Base-by-base conservation (phyloP, 2,888 invertebrate genomes). In the Mylabris sibirica region DNA sequence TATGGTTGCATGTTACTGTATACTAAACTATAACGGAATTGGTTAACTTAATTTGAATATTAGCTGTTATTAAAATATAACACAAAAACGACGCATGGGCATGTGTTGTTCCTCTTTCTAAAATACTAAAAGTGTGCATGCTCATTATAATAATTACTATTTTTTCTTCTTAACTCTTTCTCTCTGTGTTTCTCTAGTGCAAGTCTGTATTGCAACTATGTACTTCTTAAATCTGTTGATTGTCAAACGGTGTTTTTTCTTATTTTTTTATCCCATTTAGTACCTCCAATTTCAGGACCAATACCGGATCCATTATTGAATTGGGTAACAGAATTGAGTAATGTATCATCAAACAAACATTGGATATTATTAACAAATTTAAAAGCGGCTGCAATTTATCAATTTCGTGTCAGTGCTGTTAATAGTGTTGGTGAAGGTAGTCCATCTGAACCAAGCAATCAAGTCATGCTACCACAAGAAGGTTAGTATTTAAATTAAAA, bases 351-450 rank as follows among this genome's bases (percentile, higher is more conserved):
- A 3, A 88, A 88, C 64, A 91, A 91, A 75, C 90, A 94, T 61
- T 95, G 92, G 91, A 89, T 93, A 12, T 84, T 96, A 44, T 86
- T 98, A 62, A 92, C 91, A 57, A 94, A 93, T 81, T 87, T 99
- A 61, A 96, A 96, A 84, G 98, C 99, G 0, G 97, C 98, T 0
- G 93, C 96, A 0, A 93, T 95, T 0, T 99, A 99, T 85, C 97
- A 98, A 84, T 99, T 99, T 85, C 89, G 98, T 72, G 95, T 99
- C n/a, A 95, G 95, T 72, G 97, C 99, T 14, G 93, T 97, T 12
- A 99, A 99, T 85, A 93, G 93, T 63, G 97, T 98, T 0, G 99
- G 99, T 0, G 96, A 98, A 82, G 98, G 99, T 3, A 92, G 93
- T 0, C 91, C 96, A 1, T 97, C 97, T 0, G 92, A 93, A 69